Evolutionary conservation across 1,140 invertebrate genomes (phyloP).

Genomic region (Eueides isabella): DNA sequence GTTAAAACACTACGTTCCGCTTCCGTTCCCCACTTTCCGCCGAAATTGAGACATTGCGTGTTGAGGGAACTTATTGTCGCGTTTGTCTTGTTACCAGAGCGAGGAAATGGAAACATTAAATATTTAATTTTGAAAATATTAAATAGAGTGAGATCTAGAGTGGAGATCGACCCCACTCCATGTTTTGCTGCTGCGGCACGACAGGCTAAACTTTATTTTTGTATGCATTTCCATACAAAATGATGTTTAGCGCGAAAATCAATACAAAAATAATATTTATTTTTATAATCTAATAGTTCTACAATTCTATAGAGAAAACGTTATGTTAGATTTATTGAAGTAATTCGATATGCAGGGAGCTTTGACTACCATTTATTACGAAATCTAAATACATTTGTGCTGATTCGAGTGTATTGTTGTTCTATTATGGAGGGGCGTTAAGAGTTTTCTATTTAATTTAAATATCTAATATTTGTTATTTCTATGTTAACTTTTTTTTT

Average conservation of each 20-base stretch:
- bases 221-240: not conserved
- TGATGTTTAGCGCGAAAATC: not conserved
- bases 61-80: too few species aligned
- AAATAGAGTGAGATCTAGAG: too few species aligned
- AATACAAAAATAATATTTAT: not conserved
- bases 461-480: not conserved
- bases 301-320: slow-evolving; percentile 7
- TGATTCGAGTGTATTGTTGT: slow-evolving; percentile 14
- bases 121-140: too few species aligned
- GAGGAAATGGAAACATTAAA: too few species aligned
- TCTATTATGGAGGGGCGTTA: slow-evolving; percentile 2
- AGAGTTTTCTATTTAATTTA: not conserved
- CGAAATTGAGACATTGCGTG: too few species aligned
- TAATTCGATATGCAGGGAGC: slow-evolving; percentile 13
- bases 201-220: too few species aligned
- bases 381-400: slow-evolving; percentile 15
- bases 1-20: too few species aligned
- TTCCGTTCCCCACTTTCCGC: too few species aligned
- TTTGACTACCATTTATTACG: slow-evolving; percentile 14
- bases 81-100: too few species aligned
- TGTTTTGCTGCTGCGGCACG: too few species aligned
- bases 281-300: not conserved
- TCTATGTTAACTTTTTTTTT: not conserved
- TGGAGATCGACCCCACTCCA: too few species aligned
- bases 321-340: slow-evolving; percentile 9